Evolutionary conservation across 1,140 invertebrate species (phyloP).

Genomic region (Lasioglossum albipes): DNA sequence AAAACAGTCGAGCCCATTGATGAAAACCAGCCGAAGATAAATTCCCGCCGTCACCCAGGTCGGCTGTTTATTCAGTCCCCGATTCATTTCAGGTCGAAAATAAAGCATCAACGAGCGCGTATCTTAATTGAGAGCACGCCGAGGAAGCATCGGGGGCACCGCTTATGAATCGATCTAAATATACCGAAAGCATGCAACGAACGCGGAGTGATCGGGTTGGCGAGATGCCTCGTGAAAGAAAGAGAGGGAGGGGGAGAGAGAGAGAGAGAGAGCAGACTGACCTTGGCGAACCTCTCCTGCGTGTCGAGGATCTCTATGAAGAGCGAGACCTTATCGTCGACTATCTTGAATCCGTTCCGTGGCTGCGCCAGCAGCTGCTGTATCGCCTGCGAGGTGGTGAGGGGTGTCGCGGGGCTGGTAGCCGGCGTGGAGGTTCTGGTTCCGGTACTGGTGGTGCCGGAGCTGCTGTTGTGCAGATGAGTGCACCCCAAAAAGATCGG

Average conservation of each 20-base stretch:
- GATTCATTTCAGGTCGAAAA: not conserved
- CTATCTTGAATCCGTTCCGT: constrained; percentile 86
- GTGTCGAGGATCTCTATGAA: constrained; percentile 90
- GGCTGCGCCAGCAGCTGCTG: constrained; percentile 85
- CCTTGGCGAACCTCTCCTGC: constrained; percentile 89
- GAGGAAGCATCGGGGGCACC: not conserved
- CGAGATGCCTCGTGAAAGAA: no score
- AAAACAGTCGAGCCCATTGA: no score
- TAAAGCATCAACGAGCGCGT: constrained; percentile 15
- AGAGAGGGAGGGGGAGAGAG: no score
- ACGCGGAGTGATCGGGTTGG: not conserved
- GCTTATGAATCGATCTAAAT: constrained; percentile 23
- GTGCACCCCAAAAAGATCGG: constrained; percentile 80
- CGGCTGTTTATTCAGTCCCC: not conserved
- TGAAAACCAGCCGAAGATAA: no score
- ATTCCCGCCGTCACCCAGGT: no score
- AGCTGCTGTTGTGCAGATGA: constrained; percentile 72
- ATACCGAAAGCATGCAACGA: not conserved
- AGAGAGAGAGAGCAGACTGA: constrained; percentile 73
- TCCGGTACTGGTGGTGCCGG: constrained; percentile 61
- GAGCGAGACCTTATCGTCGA: constrained; percentile 87
- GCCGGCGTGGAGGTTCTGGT: constrained; percentile 75
- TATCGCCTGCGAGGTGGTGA: constrained; percentile 82
- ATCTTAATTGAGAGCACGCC: constrained; percentile 6
- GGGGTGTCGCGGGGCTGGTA: constrained; percentile 81